Base-by-base conservation (phyloP, 2,888 invertebrate genomes). In the Calephelis perditalis region DNA sequence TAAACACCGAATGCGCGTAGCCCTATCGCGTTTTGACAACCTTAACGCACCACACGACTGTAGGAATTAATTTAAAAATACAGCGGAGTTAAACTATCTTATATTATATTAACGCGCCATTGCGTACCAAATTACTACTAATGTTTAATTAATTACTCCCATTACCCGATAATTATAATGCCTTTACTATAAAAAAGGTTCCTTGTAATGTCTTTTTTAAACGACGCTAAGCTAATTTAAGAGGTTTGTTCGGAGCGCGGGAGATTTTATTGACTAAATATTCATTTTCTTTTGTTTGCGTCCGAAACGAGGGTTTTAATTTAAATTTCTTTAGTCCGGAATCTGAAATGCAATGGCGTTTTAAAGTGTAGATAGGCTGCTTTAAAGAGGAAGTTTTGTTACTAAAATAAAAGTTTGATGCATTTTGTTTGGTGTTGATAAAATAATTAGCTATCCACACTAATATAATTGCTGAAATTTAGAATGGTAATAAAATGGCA, bases 221-320 rank as follows among this genome's bases (percentile, higher is more conserved):
- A 36, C 52, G 52, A 54, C 36, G 36, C 36, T 54, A 54, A 54
- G n/a, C 52, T 54, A 54, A 54, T 54, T 54, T 54, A 54, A 36
- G 52, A 54, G 52, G 35, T 54, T 54, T 54, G 52, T 54, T 54
- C 35, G 52, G 36, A 11, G 36, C 11, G 11, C 35, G 52, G 36
- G 52, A 54, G 11, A 35, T 35, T 54, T 54, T 54, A 54, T 54
- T 54, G 52, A 54, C 52, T 35, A 54, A 54, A 54, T 54, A 52
- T 52, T 52, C 52, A 52, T 54, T 54, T 54, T 54, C 54, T 54
- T 54, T 54, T 36, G 54, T 54, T 54, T 35, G 54, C 35, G 26
- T 54, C 11, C 35, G 54, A 54, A 54, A 54, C 35, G 52, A 54
- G 54, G 36, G 35, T 54, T 54, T 35, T 54, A 54, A 54, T 54